phyloP scores from a whole-genome alignment of 1,140 invertebrate genomes.

The Ceratina australensis region DNA sequence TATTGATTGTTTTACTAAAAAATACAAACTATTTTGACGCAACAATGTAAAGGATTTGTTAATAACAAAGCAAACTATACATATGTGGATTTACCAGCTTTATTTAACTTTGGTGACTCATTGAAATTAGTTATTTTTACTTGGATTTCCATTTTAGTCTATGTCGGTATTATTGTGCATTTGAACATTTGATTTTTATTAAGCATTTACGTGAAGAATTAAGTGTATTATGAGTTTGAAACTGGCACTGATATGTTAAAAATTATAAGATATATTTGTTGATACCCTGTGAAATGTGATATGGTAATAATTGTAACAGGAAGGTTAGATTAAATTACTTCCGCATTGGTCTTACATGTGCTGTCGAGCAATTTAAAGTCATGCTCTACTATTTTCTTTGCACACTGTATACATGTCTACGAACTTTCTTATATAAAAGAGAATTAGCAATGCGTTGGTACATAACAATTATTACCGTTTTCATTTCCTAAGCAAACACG shows the following conservation, averaged over 20 bases:
- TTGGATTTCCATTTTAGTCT: conserved; percentile 33
- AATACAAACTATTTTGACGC: neutral
- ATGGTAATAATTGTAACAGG: neutral
- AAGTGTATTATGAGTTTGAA: neutral
- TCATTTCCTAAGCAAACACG: conserved; percentile 7
- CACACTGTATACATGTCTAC: too few species aligned
- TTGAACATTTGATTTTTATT: neutral
- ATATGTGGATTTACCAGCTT: neutral
- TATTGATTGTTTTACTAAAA: neutral
- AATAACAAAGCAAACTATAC: neutral
- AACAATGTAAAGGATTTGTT: neutral
- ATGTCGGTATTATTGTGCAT: neutral
- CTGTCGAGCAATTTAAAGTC: conserved; percentile 3
- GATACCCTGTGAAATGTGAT: neutral
- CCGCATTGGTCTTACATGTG: conserved; percentile 24
- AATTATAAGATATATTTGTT: neutral
- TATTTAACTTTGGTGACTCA: conserved; percentile 34
- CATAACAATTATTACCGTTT: neutral
- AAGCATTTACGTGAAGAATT: neutral
- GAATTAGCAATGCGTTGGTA: neutral
- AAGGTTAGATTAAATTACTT: conserved; percentile 40
- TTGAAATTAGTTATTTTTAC: conserved; percentile 29
- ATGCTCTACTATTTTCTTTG: conserved; percentile 28
- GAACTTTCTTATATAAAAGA: conserved; percentile 20
- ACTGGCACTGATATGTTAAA: neutral